Conservation (phyloP, 53 echinoderm and acorn worm genomes). For the Echinometra lucunter region DNA sequence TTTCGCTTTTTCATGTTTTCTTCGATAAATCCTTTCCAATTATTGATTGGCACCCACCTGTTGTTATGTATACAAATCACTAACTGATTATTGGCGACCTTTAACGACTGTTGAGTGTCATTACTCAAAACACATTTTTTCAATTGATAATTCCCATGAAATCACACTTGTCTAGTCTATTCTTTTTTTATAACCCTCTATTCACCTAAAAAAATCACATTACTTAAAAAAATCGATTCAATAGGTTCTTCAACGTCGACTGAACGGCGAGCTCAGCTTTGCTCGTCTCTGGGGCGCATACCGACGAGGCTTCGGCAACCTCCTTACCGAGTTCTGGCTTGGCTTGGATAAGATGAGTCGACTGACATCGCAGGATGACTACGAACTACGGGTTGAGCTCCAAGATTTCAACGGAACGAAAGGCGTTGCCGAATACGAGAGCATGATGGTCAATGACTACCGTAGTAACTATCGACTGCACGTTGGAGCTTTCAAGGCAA, state of each 20-base stretch:
- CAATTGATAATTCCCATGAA: no score
- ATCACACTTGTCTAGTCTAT: no score
- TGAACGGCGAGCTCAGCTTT: constrained; percentile 83
- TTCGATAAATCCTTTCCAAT: no score
- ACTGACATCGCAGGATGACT: constrained; percentile 86
- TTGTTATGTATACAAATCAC: no score
- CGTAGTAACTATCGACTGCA: constrained; percentile 48
- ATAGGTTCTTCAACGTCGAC: constrained; percentile 89
- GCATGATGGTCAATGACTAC: constrained; percentile 18
- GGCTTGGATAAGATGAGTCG: constrained; percentile 89
- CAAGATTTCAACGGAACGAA: constrained; percentile 59
- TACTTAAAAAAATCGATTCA: no score
- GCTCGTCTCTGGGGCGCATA: constrained; percentile 85
- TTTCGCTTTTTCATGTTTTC: no score
- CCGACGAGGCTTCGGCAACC: constrained; percentile 89
- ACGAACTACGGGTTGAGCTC: constrained; percentile 90
- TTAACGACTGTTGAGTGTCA: no score
- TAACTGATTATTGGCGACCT: no score
- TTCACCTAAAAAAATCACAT: no score
- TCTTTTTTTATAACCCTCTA: no score
- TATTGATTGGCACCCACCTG: no score
- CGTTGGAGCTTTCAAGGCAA: constrained; percentile 32
- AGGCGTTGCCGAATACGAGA: constrained; percentile 46
- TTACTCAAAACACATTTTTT: no score
- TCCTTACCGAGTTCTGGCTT: constrained; percentile 86